Evolutionary conservation across 2,888 invertebrate genomes (phyloP).

Genomic region (Eupithecia insigniata): DNA sequence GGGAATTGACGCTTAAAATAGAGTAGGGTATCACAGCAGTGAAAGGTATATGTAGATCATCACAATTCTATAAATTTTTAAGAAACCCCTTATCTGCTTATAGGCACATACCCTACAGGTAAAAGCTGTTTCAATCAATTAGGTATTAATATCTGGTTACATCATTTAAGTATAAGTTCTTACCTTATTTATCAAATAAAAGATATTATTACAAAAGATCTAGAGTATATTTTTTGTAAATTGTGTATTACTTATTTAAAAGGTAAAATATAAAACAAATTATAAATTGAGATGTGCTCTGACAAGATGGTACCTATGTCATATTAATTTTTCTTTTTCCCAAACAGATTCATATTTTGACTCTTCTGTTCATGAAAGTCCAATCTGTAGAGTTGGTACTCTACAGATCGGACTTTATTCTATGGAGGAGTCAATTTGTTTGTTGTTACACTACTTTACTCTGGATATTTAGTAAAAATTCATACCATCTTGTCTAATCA

Average conservation of each 20-base stretch:
- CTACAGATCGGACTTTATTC: too few relatives aligned
- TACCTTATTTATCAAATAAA: neutral
- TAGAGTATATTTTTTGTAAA: conserved; percentile 8
- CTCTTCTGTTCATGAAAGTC: too few relatives aligned
- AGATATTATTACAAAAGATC: neutral
- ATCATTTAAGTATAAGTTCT: neutral
- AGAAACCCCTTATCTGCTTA: too few relatives aligned
- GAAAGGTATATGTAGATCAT: neutral
- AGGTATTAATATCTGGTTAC: neutral
- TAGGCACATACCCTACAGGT: neutral
- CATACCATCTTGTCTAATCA: neutral
- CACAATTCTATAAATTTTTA: neutral
- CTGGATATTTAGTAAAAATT: neutral
- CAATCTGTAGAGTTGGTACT: too few relatives aligned
- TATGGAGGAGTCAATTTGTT: too few relatives aligned
- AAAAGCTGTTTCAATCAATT: neutral
- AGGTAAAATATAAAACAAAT: neutral
- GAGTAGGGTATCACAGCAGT: neutral
- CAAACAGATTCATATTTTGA: neutral
- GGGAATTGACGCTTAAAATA: neutral
- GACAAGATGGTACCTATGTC: neutral
- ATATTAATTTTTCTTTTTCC: neutral
- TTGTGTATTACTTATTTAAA: neutral
- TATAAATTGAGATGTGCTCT: neutral
- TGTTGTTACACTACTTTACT: neutral